Evolutionary conservation across 2,888 invertebrate species (phyloP).

Genomic region (Drosophila greeni): DNA sequence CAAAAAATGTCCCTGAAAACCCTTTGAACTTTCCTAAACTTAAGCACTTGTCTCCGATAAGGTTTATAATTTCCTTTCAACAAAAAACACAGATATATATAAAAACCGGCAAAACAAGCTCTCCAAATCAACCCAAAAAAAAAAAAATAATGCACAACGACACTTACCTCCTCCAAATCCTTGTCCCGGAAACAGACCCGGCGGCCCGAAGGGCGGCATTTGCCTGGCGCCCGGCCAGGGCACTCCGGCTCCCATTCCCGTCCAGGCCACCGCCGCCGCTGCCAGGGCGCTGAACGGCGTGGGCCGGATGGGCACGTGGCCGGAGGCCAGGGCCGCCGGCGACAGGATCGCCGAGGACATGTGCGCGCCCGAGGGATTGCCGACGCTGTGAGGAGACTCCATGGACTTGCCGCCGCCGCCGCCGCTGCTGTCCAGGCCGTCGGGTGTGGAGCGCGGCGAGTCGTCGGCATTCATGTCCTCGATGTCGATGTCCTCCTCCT

Average conservation of each 20-base stretch:
- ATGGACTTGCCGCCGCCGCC: slow-evolving; percentile 77
- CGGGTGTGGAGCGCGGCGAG: slow-evolving; percentile 78
- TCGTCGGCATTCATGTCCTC: slow-evolving; percentile 84
- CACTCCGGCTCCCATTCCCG: slow-evolving; percentile 81
- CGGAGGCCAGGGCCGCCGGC: slow-evolving; percentile 76
- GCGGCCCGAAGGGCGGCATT: slow-evolving; percentile 82
- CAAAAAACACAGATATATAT: neutral
- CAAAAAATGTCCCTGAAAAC: neutral
- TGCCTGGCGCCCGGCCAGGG: slow-evolving; percentile 82
- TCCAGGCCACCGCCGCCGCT: slow-evolving; percentile 84
- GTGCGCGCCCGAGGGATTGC: slow-evolving; percentile 53
- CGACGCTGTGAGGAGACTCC: slow-evolving; percentile 59
- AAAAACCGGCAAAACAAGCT: slow-evolving; percentile 11
- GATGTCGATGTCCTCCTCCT: slow-evolving; percentile 84
- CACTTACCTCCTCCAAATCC: slow-evolving; percentile 81
- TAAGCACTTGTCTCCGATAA: slow-evolving; percentile 23
- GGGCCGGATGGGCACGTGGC: slow-evolving; percentile 85
- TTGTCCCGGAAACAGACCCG: slow-evolving; percentile 84
- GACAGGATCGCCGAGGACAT: slow-evolving; percentile 74
- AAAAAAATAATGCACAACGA: slow-evolving; percentile 12
- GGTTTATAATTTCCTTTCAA: slow-evolving; percentile 26
- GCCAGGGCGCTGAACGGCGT: slow-evolving; percentile 88
- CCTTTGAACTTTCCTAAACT: neutral
- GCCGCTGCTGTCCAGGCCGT: slow-evolving; percentile 77
- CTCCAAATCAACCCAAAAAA: neutral